Percentiles rank a stretch among this genome's conserved stretches.
These are phyloP conservation scores for Amblyraja radiata DNA, from an alignment of 2,797 vertebrate genomes.

Conservation along the genomic window DNA sequence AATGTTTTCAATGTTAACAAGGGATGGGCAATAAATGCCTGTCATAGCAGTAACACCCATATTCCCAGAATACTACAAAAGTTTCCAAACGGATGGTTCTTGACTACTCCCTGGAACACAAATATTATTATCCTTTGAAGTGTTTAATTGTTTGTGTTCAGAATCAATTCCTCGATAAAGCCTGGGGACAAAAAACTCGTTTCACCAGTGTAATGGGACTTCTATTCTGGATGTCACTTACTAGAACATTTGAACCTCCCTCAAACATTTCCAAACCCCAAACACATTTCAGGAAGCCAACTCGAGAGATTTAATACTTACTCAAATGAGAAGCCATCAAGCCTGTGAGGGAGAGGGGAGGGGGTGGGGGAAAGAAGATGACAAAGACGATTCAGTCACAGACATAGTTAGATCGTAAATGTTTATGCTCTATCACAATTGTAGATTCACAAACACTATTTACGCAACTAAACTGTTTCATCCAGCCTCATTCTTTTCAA, in stretches of 20 bases:
- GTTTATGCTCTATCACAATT: too few species aligned
- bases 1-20: neutral
- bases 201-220: neutral
- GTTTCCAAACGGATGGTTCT: neutral
- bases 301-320: slow-evolving; percentile 63
- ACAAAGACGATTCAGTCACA: slow-evolving; percentile 43
- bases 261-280: neutral
- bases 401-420: neutral
- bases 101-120: neutral
- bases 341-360: slow-evolving; percentile 59
- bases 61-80: neutral
- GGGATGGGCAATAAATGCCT: neutral
- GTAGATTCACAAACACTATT: neutral
- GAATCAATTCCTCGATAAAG: neutral
- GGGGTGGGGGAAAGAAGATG: slow-evolving; percentile 46
- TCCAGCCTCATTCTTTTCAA: neutral
- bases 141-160: neutral
- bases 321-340: slow-evolving; percentile 91
- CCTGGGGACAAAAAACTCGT: neutral
- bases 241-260: neutral
- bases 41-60: neutral
- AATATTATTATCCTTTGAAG: neutral
- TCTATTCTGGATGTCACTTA: neutral
- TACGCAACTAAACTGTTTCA: neutral
- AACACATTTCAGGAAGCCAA: neutral